phyloP scores from a whole-genome alignment of 2,113 vertebrate genomes.

The Semicossyphus pulcher region DNA sequence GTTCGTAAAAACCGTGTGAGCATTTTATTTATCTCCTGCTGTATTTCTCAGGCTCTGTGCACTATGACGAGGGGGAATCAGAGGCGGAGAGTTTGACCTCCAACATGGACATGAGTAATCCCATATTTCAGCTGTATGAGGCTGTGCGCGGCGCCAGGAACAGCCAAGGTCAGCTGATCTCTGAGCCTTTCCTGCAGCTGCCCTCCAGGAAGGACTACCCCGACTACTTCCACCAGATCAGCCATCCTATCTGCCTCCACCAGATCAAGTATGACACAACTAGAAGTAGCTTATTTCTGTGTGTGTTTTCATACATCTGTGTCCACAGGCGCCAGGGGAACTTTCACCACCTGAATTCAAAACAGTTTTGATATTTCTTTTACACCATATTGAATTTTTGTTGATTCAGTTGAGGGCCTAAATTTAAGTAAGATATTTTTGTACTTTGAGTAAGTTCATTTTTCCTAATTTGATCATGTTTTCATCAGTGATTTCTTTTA shows the following conservation, averaged over 20 bases:
- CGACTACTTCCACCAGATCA: slow-evolving; percentile 98
- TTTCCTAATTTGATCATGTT: slow-evolving; percentile 9
- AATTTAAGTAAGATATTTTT: too few relatives aligned
- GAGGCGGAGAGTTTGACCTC: slow-evolving; percentile 96
- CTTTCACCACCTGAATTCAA: background rate
- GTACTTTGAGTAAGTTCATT: too few relatives aligned
- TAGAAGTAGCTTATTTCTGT: background rate
- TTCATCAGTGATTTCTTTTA: slow-evolving; percentile 1
- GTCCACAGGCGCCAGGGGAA: background rate
- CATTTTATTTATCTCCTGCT: background rate
- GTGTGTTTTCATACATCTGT: background rate
- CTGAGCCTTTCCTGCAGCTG: slow-evolving; percentile 96
- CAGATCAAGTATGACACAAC: slow-evolving; percentile 91
- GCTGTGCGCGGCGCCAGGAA: slow-evolving; percentile 94
- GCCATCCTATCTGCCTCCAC: slow-evolving; percentile 92
- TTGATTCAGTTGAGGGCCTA: too few relatives aligned
- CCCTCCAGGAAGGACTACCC: slow-evolving; percentile 98
- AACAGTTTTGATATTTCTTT: background rate
- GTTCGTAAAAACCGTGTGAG: background rate
- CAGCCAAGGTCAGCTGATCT: slow-evolving; percentile 96
- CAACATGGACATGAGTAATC: slow-evolving; percentile 94
- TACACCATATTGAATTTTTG: too few relatives aligned
- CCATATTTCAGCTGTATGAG: slow-evolving; percentile 97
- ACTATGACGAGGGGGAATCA: slow-evolving; percentile 95
- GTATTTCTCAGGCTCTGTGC: slow-evolving; percentile 78